Evolutionary conservation across 2,113 vertebrate genomes (phyloP).

Genomic region (Hucho hucho): DNA sequence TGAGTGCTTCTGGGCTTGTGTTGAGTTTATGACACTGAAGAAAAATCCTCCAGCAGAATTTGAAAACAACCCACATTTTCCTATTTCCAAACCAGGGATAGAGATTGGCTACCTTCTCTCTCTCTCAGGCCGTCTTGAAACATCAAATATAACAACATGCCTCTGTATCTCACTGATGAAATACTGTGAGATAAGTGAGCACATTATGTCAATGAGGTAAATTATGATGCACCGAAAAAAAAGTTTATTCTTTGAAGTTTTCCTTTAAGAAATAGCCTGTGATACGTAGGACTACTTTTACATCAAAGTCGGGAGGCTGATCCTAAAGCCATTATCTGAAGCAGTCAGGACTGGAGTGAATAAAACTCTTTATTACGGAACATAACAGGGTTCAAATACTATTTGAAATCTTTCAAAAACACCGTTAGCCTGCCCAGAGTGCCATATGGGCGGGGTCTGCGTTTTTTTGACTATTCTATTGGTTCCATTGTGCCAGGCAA

Average conservation of each 20-base stretch:
- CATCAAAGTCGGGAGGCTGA: conserved; percentile 63
- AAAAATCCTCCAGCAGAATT: neutral
- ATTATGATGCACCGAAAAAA: conserved; percentile 65
- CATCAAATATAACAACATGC: conserved; percentile 26
- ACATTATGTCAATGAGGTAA: conserved; percentile 64
- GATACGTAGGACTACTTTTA: conserved; percentile 41
- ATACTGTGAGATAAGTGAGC: conserved; percentile 36
- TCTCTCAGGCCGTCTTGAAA: neutral
- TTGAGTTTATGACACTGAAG: conserved; percentile 3
- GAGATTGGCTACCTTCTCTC: conserved; percentile 2
- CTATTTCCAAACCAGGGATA: neutral
- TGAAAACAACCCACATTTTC: neutral
- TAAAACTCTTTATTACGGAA: too few species aligned
- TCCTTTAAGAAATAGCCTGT: conserved; percentile 59
- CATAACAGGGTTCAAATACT: too few species aligned
- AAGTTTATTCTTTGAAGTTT: conserved; percentile 70
- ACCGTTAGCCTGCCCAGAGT: too few species aligned
- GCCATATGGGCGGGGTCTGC: too few species aligned
- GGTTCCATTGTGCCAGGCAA: too few species aligned
- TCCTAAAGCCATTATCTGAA: conserved; percentile 67
- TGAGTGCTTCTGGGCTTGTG: conserved; percentile 23
- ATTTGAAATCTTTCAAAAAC: too few species aligned
- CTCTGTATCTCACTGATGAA: conserved; percentile 51
- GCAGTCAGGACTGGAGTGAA: conserved; percentile 21
- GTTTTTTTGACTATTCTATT: too few species aligned